Evolutionary conservation across 2,888 invertebrate genomes (phyloP).

Genomic region (Caenorhabditis sp.): DNA sequence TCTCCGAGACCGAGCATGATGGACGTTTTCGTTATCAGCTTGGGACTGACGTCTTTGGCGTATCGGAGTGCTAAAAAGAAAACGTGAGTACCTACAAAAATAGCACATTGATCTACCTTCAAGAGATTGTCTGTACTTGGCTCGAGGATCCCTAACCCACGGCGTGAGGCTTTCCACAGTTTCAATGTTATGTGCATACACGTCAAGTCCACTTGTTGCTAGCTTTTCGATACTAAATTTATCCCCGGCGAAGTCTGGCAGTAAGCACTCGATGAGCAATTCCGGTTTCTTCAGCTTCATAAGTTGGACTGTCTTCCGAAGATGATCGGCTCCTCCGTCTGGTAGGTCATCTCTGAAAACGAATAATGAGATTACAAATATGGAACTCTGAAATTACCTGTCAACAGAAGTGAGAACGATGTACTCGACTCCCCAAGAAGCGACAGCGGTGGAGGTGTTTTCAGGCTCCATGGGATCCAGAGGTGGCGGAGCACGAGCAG

Average conservation of each 20-base stretch:
- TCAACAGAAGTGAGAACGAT: constrained; percentile 98
- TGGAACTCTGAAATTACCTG: constrained; percentile 80
- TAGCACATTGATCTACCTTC: constrained; percentile 86
- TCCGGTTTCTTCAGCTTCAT: constrained; percentile 87
- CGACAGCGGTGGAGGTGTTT: constrained; percentile 93
- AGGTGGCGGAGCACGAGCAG: constrained; percentile 90
- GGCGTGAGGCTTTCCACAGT: constrained; percentile 83
- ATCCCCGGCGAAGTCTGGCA: constrained; percentile 94
- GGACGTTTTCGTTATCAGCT: constrained; percentile 94
- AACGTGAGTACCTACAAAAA: not conserved
- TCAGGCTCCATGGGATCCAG: constrained; percentile 91
- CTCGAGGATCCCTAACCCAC: constrained; percentile 90
- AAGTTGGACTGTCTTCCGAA: constrained; percentile 91
- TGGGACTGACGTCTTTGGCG: constrained; percentile 86
- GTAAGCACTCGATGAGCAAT: constrained; percentile 94
- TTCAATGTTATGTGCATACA: constrained; percentile 98
- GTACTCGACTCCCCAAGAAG: constrained; percentile 95
- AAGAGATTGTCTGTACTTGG: constrained; percentile 92
- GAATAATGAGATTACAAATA: not conserved
- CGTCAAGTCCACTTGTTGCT: constrained; percentile 86
- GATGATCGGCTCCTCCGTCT: constrained; percentile 94
- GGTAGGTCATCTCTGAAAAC: constrained; percentile 86
- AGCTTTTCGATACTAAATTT: constrained; percentile 83
- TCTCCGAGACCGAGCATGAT: constrained; percentile 97
- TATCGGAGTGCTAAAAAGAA: constrained; percentile 42